phyloP scores from a whole-genome alignment of 2,888 invertebrate genomes.

The Ochlodes sylvanus region DNA sequence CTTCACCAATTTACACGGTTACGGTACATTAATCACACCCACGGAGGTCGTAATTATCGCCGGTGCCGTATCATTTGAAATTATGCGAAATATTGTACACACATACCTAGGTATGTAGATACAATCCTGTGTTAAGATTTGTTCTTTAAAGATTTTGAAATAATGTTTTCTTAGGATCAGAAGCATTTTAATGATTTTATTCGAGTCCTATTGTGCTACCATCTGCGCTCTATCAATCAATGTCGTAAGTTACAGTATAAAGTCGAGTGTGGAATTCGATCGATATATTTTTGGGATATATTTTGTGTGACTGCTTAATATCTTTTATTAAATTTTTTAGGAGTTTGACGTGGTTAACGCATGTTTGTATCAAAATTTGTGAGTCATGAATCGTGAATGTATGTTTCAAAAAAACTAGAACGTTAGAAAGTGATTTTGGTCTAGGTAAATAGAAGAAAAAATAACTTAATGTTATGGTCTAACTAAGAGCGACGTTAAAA shows the following conservation, averaged over 20 bases:
- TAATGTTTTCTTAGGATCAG: conserved; percentile 69
- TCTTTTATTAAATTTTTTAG: background rate
- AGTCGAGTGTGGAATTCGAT: conserved; percentile 38
- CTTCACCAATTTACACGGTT: conserved; percentile 65
- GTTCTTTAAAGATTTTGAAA: conserved; percentile 18
- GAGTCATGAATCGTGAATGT: no score
- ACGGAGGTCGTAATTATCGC: conserved; percentile 57
- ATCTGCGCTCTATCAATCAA: conserved; percentile 71
- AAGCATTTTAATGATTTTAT: conserved; percentile 55
- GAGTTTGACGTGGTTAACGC: no score
- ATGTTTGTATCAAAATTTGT: no score
- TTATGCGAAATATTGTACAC: conserved; percentile 48
- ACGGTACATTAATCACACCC: conserved; percentile 75
- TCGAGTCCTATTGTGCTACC: conserved; percentile 65
- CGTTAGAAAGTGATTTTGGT: no score
- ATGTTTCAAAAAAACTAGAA: no score
- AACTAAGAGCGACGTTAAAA: no score
- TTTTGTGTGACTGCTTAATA: conserved; percentile 11
- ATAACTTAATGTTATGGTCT: no score
- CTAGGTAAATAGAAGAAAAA: no score
- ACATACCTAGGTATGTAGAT: conserved; percentile 10
- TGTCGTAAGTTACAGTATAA: conserved; percentile 47
- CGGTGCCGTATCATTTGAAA: conserved; percentile 58
- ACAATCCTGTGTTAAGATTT: conserved; percentile 22
- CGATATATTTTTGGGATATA: conserved; percentile 28